phyloP scores from a whole-genome alignment of 2,888 invertebrate species.

The Tolmerus cingulatus region DNA sequence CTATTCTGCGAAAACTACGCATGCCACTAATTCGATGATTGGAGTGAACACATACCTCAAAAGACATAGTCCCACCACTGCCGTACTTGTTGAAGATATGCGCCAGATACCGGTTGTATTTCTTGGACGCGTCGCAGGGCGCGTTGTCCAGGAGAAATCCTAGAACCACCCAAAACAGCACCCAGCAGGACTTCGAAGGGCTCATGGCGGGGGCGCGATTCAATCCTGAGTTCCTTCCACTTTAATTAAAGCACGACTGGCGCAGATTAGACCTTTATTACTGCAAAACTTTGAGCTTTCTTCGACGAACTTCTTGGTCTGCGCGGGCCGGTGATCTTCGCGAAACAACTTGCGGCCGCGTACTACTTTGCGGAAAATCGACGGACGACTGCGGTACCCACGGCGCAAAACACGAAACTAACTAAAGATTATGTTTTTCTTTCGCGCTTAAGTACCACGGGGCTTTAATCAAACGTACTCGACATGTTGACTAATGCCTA shows the following conservation, averaged over 20 bases:
- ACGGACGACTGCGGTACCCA: background rate
- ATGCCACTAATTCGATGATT: conserved; percentile 9
- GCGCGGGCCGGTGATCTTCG: background rate
- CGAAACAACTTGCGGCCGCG: background rate
- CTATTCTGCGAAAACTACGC: background rate
- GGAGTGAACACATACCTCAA: conserved; percentile 57
- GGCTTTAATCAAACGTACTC: background rate
- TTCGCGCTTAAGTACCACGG: background rate
- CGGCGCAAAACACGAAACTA: background rate
- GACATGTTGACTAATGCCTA: conserved; percentile 16
- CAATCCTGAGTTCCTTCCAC: background rate
- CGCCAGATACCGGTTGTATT: conserved; percentile 61
- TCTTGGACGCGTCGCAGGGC: conserved; percentile 51
- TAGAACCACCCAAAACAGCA: background rate
- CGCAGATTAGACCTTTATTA: background rate
- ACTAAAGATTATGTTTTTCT: background rate
- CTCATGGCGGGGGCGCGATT: background rate
- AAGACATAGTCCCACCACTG: conserved; percentile 59
- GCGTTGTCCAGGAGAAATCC: background rate
- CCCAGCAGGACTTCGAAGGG: background rate
- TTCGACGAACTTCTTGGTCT: background rate
- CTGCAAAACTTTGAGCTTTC: background rate
- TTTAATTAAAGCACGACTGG: background rate
- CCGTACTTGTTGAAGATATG: conserved; percentile 63
- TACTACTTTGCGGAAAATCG: background rate